A percentile compares a stretch with the other conserved stretches of the same genome.
Evolutionary conservation across 2,888 invertebrate species (phyloP).

Genomic region (Chelonus formosanus): DNA sequence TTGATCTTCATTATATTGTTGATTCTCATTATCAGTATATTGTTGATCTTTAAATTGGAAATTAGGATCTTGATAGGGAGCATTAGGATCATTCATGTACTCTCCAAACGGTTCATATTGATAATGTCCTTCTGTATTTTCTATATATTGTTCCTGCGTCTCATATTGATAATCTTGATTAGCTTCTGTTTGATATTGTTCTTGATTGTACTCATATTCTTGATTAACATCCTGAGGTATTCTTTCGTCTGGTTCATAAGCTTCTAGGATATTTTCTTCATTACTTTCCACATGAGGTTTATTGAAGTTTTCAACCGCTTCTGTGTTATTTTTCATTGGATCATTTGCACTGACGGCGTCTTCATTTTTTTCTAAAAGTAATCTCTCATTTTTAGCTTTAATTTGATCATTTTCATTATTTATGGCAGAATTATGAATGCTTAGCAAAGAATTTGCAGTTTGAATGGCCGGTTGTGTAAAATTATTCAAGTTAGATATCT

Average conservation of each 20-base stretch:
- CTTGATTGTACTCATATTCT: constrained; percentile 26
- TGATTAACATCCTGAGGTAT: background rate
- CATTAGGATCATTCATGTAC: constrained; percentile 39
- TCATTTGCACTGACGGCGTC: too few relatives aligned
- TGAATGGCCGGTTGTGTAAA: too few relatives aligned
- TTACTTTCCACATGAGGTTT: constrained; percentile 12
- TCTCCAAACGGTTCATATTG: constrained; percentile 21
- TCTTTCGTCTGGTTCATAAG: background rate
- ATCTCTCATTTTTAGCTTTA: too few relatives aligned
- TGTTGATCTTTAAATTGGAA: constrained; percentile 28
- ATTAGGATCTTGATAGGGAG: constrained; percentile 34
- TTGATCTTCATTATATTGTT: background rate
- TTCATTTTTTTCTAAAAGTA: too few relatives aligned
- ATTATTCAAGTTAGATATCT: too few relatives aligned
- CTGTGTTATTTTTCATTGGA: too few relatives aligned
- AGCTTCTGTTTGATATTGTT: constrained; percentile 10
- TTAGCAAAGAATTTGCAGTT: too few relatives aligned
- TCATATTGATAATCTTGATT: constrained; percentile 22
- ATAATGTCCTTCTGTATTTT: constrained; percentile 14
- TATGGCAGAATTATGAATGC: too few relatives aligned
- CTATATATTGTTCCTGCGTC: background rate
- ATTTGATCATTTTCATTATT: too few relatives aligned
- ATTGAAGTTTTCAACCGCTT: constrained; percentile 1
- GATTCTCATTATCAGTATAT: constrained; percentile 23
- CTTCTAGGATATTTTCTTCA: background rate